Evolutionary conservation across 2,888 invertebrate genomes (phyloP).

Genomic region (Dascillus cervinus): DNA sequence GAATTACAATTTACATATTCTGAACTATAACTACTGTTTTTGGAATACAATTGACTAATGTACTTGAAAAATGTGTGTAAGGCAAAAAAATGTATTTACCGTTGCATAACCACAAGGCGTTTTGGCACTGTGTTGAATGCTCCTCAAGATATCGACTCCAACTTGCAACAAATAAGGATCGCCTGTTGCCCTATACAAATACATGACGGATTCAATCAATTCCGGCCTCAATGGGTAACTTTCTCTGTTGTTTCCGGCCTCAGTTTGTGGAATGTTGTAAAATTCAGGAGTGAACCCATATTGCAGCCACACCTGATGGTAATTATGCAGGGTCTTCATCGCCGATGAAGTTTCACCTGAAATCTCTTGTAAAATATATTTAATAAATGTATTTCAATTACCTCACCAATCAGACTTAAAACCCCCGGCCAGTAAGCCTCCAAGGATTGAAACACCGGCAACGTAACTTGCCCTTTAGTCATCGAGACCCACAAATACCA

Average conservation of each 20-base stretch:
- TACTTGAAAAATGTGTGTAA: too few relatives aligned
- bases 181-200: constrained; percentile 87
- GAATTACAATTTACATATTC: too few relatives aligned
- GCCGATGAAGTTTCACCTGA: constrained; percentile 83
- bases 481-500: constrained; percentile 99
- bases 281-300: constrained; percentile 98
- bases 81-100: too few relatives aligned
- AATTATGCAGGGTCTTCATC: constrained; percentile 89
- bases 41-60: too few relatives aligned
- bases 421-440: constrained; percentile 99
- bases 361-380: too few relatives aligned
- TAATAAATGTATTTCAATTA: constrained; percentile 4
- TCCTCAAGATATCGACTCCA: constrained; percentile 87
- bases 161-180: constrained; percentile 88
- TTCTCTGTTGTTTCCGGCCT: constrained; percentile 74
- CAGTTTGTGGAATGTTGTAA: constrained; percentile 86
- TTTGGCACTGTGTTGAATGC: constrained; percentile 87
- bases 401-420: constrained; percentile 66
- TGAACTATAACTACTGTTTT: too few relatives aligned
- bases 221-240: constrained; percentile 96
- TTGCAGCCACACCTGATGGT: constrained; percentile 94
- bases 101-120: constrained; percentile 98
- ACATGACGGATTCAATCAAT: constrained; percentile 94
- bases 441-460: constrained; percentile 96
- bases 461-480: constrained; percentile 88